Base-by-base conservation (phyloP, 2,113 vertebrate genomes). In the Scartelaos histophorus region DNA sequence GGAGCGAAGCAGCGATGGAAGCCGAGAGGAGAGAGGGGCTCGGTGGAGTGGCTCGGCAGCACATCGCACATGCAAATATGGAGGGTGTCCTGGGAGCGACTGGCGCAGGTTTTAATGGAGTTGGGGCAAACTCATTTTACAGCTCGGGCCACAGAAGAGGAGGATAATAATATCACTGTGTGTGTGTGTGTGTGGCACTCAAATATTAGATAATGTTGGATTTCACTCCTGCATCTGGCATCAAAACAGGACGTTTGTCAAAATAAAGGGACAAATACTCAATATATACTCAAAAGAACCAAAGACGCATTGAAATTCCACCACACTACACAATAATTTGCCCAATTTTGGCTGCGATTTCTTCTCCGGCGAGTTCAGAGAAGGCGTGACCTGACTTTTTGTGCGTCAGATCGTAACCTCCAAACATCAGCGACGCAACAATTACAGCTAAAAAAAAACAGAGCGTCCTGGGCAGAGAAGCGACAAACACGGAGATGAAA, bases 61-160 rank as follows among this genome's bases (percentile, higher is more conserved):
- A 95, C 94, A 97, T 97, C 96, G 94, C 95, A 95, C 94, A 97
- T 98, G 97, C 96, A 98, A 97, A 98, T 98, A 95, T 85, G 82
- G 87, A 94, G 93, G 91, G 95, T 64, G 92, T 93, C 96, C 92
- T 91, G 96, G 96, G 96, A 97, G 89, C 93, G 92, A 93, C 92
- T 94, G 96, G 95, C 93, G 95, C 95, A 94, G 95, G 96, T 97
- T 99, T 97, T 98, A 99, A 99, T 98, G 96, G 96, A 97, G 95
- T 97, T 96, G 96, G 94, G 95, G 96, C 96, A 97, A 97, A 97
- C 93, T 98, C 95, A 96, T 97, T 97, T 97, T 97, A 95, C 95
- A 96, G 94, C 95, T 91, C 93, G 93, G 95, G 89, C 95, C 95
- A 95, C 95, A 94, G 91, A 88, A 88, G 89, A 92, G 89, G 91